Percentiles rank a stretch among this genome's conserved stretches.
phyloP scores from a whole-genome alignment of 2,113 vertebrate genomes.

The Candoia aspera region DNA sequence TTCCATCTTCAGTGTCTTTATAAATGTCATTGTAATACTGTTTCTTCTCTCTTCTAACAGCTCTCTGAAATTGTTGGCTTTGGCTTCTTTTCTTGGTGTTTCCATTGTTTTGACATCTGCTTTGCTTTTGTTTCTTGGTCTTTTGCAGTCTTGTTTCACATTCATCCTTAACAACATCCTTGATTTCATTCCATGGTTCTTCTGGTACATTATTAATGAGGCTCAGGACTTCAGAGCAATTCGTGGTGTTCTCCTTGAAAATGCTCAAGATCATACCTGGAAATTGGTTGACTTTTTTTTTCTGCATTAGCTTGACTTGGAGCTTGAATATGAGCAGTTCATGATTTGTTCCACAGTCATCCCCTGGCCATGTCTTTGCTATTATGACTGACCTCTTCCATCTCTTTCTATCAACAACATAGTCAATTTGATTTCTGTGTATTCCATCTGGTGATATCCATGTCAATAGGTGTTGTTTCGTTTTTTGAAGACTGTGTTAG shows the following conservation, averaged over 20 bases:
- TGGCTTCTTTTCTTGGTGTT: neutral
- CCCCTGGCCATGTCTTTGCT: neutral
- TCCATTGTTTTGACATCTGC: neutral
- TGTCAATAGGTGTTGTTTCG: neutral
- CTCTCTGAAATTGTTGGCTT: neutral
- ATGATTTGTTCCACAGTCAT: neutral
- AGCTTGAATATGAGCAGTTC: neutral
- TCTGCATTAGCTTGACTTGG: neutral
- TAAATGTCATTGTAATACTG: neutral
- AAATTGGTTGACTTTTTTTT: neutral
- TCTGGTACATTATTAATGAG: neutral
- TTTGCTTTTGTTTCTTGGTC: neutral
- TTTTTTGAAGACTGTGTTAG: neutral
- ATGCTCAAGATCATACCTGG: neutral
- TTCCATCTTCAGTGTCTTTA: neutral
- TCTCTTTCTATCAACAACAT: neutral
- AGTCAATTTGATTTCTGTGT: neutral
- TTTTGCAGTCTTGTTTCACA: neutral
- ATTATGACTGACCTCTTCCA: neutral
- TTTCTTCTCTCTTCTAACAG: neutral
- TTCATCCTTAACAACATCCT: neutral
- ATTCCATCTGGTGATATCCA: neutral
- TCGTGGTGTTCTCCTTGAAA: neutral
- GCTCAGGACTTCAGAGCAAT: neutral
- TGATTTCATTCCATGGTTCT: neutral